These are phyloP conservation scores for Puma concolor DNA, from an alignment of 2,113 vertebrate genomes.

Conservation along the genomic window DNA sequence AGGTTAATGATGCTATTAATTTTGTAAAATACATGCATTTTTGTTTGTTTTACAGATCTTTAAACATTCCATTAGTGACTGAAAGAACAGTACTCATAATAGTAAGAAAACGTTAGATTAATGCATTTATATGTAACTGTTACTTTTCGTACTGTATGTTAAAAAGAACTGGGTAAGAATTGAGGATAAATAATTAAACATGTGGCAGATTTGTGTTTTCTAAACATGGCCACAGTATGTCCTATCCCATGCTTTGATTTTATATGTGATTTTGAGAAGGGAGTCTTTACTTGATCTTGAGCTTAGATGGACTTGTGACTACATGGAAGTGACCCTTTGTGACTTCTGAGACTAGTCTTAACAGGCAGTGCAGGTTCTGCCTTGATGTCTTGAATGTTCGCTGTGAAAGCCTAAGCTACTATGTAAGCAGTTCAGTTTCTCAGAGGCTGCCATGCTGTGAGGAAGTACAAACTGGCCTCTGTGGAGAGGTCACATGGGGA, in stretches of 20 bases:
- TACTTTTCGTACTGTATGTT: neutral
- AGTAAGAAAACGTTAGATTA: neutral
- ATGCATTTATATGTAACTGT: neutral
- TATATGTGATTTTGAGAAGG: neutral
- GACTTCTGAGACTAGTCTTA: neutral
- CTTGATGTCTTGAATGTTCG: neutral
- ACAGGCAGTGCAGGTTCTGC: neutral
- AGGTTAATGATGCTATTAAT: neutral
- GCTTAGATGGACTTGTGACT: neutral
- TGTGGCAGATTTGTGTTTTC: neutral
- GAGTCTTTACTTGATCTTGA: neutral
- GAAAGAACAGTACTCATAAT: neutral
- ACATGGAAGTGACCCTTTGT: neutral
- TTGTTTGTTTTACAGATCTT: neutral
- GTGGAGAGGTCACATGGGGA: neutral
- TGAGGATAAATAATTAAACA: neutral
- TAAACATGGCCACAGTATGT: neutral
- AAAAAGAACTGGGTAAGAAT: neutral
- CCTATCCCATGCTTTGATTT: neutral
- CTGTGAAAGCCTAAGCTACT: neutral
- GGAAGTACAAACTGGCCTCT: neutral
- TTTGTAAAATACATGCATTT: neutral
- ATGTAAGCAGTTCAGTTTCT: neutral
- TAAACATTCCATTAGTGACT: neutral
- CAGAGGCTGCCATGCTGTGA: neutral